phyloP scores from a whole-genome alignment of 2,888 invertebrate genomes.

The Smittia aterrima region DNA sequence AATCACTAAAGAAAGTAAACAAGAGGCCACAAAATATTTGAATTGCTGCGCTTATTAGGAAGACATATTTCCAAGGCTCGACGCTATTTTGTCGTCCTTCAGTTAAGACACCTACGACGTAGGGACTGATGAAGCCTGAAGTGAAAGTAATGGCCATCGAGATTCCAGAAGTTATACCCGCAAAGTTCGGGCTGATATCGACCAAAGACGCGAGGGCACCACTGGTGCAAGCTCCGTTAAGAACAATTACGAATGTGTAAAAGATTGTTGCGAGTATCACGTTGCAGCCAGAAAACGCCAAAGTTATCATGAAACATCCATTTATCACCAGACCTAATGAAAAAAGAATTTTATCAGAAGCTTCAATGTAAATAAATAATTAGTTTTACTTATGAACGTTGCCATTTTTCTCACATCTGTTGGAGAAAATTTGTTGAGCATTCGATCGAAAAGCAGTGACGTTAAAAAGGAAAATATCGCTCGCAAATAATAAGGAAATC shows the following conservation, averaged over 20 bases:
- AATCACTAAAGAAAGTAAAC: conserved; percentile 58
- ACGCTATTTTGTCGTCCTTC: conserved; percentile 60
- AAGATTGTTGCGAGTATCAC: conserved; percentile 60
- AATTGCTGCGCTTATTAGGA: conserved; percentile 58
- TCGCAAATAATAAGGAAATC: conserved; percentile 61
- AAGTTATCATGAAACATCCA: conserved; percentile 60
- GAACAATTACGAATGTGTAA: conserved; percentile 61
- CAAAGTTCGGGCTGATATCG: conserved; percentile 64
- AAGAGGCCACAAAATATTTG: conserved; percentile 56
- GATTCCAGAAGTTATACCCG: conserved; percentile 62
- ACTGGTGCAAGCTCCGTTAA: conserved; percentile 66
- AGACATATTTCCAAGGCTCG: conserved; percentile 62
- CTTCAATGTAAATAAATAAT: too few relatives aligned
- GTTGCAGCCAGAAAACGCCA: conserved; percentile 65
- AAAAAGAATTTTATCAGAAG: conserved; percentile 14
- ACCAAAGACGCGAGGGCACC: conserved; percentile 66
- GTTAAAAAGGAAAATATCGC: conserved; percentile 60
- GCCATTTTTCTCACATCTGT: conserved; percentile 66
- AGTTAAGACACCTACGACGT: conserved; percentile 61
- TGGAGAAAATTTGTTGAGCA: conserved; percentile 59
- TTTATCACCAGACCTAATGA: conserved; percentile 58
- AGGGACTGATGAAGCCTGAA: conserved; percentile 57
- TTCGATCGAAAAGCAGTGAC: conserved; percentile 60
- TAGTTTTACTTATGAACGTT: conserved; percentile 59
- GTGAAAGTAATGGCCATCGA: conserved; percentile 56